Evolutionary conservation across 2,113 vertebrate species (phyloP).

Genomic region (Amblyopsis rosae): DNA sequence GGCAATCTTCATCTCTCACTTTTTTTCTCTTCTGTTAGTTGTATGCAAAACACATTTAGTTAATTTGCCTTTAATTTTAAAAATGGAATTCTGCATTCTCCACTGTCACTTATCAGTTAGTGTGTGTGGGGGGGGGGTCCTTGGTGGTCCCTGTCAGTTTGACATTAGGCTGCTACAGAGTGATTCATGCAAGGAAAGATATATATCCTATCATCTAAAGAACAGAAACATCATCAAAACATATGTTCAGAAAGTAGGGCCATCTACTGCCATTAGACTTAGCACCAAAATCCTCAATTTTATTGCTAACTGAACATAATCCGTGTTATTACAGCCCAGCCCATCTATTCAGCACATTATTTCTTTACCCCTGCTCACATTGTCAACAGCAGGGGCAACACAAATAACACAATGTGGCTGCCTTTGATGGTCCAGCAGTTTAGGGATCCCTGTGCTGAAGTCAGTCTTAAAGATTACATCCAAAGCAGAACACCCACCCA

Average conservation of each 20-base stretch:
- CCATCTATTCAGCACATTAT: neutral
- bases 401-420: constrained; percentile 8
- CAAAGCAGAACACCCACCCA: constrained; percentile 19
- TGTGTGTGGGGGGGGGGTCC: constrained; percentile 14
- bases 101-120: constrained; percentile 27
- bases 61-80: constrained; percentile 48
- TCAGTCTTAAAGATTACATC: constrained; percentile 20
- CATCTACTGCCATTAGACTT: neutral
- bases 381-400: constrained; percentile 32
- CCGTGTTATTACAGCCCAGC: neutral
- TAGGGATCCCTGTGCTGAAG: constrained; percentile 19
- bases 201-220: neutral
- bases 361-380: constrained; percentile 8
- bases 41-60: constrained; percentile 35
- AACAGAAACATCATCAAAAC: neutral
- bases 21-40: constrained; percentile 25
- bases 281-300: neutral
- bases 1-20: constrained; percentile 13
- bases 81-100: constrained; percentile 33
- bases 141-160: constrained; percentile 15
- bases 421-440: constrained; percentile 34
- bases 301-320: neutral
- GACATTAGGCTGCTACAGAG: constrained; percentile 4
- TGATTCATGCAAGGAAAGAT: neutral
- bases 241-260: neutral